Evolutionary conservation across 53 echinoderm and acorn worm species (phyloP), one percentile per base, ranked within the genome.

Genomic region (Hippasteria phrygiana): DNA sequence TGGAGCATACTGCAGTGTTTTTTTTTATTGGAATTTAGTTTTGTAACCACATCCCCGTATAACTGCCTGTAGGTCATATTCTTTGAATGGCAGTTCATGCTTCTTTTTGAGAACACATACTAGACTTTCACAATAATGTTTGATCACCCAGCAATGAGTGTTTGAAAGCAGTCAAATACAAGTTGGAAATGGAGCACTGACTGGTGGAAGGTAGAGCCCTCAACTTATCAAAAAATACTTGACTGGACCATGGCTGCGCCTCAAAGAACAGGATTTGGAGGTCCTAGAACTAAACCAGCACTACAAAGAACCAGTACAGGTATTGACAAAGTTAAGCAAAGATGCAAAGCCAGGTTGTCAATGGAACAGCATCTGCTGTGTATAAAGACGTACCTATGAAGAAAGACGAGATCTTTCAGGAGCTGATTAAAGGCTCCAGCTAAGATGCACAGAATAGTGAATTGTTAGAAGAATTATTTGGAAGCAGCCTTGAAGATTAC

Each of bases 121-220:
- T 77, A 18, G 55, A 77, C 37, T 77, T 77, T 53, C 2, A 55
- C 0, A 77, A 51, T 20, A 77, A 77, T 5, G 77, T 77, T 8
- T 77, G 77, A 55, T 77, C 77, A 5, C 54, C 55, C 0, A 77
- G 53, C 33, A 77, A 53, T 77, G 77, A 77, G 35, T 77, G 77
- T 17, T 54, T 77, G 8, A 77, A 77, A 37, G 77, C 77, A 33
- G 77, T 77, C 32, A 77, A 35, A 34, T 0, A 77, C 17, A 55
- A 77, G 35, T 77, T 77, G 34, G 77, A 77, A 33, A 36, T 77
- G 33, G 77, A 77, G 53, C 77, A 77, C 53, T 77, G 77, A 5
- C 0, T 77, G 2, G 55, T 54, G 14, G 77, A 35, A 20, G 54
- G 77, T 32, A 51, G 77, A 37, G 54, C 77, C 53, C 54, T 77